Conservation (phyloP, 2,797 vertebrate species). For the Knipowitschia caucasica region DNA sequence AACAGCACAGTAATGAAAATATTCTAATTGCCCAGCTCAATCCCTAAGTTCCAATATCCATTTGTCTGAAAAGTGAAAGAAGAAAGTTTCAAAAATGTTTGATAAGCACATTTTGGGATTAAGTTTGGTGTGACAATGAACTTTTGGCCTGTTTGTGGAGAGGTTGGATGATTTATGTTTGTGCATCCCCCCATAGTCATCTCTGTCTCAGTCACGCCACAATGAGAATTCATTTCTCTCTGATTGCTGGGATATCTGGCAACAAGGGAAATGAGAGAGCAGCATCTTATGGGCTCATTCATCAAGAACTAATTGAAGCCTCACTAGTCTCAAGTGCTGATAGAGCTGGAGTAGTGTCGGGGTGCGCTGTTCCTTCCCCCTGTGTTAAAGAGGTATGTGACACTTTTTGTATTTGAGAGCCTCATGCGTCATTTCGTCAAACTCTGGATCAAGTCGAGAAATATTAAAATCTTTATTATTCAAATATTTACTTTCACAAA, state of each 20-base stretch:
- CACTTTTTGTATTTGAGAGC: slow-evolving; percentile 33
- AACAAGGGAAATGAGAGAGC: slow-evolving; percentile 92
- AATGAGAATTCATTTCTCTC: slow-evolving; percentile 92
- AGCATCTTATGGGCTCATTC: slow-evolving; percentile 95
- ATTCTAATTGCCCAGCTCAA: neutral
- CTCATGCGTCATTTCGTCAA: slow-evolving; percentile 27
- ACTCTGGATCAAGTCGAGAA: slow-evolving; percentile 10
- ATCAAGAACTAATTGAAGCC: slow-evolving; percentile 99
- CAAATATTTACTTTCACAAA: too few relatives aligned
- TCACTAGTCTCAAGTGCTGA: slow-evolving; percentile 93
- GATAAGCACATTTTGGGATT: slow-evolving; percentile 2
- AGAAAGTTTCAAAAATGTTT: neutral
- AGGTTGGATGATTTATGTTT: slow-evolving; percentile 50
- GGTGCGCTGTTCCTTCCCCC: slow-evolving; percentile 45
- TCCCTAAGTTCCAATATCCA: neutral
- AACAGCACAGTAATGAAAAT: neutral
- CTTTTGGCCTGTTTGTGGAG: slow-evolving; percentile 35
- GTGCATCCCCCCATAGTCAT: slow-evolving; percentile 38
- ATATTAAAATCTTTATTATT: slow-evolving; percentile 3
- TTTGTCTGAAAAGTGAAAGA: neutral
- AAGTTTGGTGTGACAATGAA: slow-evolving; percentile 39
- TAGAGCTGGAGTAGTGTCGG: slow-evolving; percentile 78
- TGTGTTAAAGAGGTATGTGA: slow-evolving; percentile 47
- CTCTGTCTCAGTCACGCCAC: slow-evolving; percentile 82
- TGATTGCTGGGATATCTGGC: slow-evolving; percentile 89